These are phyloP conservation scores for Pachypeltis micranthus DNA, from an alignment of 1,140 invertebrate species.

Conservation along the genomic window DNA sequence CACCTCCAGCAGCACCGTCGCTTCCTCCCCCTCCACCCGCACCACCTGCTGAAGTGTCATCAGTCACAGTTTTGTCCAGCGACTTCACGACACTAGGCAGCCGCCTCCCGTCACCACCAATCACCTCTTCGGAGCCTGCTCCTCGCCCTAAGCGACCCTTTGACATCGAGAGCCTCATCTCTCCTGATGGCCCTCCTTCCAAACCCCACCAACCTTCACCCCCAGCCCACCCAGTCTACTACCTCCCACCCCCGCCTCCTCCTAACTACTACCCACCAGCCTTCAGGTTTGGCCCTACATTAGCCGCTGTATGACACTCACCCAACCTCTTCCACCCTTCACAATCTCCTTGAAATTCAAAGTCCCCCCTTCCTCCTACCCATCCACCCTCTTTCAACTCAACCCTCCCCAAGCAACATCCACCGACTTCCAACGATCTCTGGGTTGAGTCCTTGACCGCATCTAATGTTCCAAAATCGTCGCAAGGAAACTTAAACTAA, in stretches of 20 bases:
- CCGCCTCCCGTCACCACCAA: conserved; percentile 18
- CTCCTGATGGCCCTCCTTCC: conserved; percentile 17
- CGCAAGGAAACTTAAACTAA: too few relatives aligned
- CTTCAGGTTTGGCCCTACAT: conserved; percentile 22
- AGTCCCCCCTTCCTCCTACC: background rate
- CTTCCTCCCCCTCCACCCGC: background rate
- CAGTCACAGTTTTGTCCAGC: conserved; percentile 16
- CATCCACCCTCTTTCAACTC: too few relatives aligned
- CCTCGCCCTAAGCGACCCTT: conserved; percentile 22
- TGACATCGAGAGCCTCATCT: conserved; percentile 41
- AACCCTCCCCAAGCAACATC: too few relatives aligned
- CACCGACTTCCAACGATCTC: too few relatives aligned
- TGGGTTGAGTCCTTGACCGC: too few relatives aligned
- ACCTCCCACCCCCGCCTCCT: conserved; percentile 9
- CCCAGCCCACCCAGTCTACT: background rate
- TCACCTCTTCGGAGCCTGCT: conserved; percentile 17
- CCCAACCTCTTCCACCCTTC: conserved; percentile 30
- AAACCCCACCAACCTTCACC: background rate
- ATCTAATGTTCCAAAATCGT: too few relatives aligned
- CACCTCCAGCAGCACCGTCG: conserved; percentile 26
- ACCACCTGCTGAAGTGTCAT: conserved; percentile 27
- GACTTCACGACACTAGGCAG: conserved; percentile 24
- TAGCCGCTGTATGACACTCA: conserved; percentile 24
- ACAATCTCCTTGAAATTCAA: background rate
- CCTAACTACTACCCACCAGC: background rate